Base-by-base conservation (phyloP, 2,113 vertebrate species). In the Macrotus californicus region DNA sequence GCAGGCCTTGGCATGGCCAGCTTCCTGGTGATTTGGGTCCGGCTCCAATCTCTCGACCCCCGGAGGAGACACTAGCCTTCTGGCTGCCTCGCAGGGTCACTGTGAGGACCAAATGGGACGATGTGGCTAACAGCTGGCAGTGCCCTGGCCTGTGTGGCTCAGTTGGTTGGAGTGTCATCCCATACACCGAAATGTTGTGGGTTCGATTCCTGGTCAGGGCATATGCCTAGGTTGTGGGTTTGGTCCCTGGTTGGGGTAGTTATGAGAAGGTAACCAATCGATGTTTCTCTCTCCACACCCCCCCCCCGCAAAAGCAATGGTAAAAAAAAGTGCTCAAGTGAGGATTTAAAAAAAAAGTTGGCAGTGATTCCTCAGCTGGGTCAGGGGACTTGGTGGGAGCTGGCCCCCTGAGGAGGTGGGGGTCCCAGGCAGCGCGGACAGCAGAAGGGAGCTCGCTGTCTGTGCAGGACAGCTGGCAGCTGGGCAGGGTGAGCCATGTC, bases 21-120 rank as follows among this genome's bases (percentile, higher is more conserved):
- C 24, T 56, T 41, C 85, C 41, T 21, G 22, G 76, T 80, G 81
- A 18, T 31, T 70, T 43, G 26, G 34, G 41, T 36, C 6, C 1
- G 22, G 46, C 9, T 66, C 70, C 39, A 59, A 3, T 31, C 26
- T 36, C 59, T 48, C 0, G 0, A 2, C 26, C 2, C 54, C 52
- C 1, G 1, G 1, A 54, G 64, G 75, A 70, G n/a, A 36, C 36
- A 1, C 14, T 0, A n/a, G 61, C 46, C 22, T 2, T 24, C 22
- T 0, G n/a, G 39, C 11, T 9, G 56, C 29, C 61, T 24, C 0
- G 0, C 5, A 21, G 52, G 39, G 59, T 19, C 39, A 0, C 34
- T 21, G 16, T 0, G 64, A 72, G 76, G 26, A n/a, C 56, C 76
- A 31, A 1, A 18, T 0, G 0, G n/a, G 75, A 61, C 22, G 36